Evolutionary conservation across 1,140 invertebrate genomes (phyloP), one percentile per base, ranked within the genome.

Genomic region (Drosophila subobscura): DNA sequence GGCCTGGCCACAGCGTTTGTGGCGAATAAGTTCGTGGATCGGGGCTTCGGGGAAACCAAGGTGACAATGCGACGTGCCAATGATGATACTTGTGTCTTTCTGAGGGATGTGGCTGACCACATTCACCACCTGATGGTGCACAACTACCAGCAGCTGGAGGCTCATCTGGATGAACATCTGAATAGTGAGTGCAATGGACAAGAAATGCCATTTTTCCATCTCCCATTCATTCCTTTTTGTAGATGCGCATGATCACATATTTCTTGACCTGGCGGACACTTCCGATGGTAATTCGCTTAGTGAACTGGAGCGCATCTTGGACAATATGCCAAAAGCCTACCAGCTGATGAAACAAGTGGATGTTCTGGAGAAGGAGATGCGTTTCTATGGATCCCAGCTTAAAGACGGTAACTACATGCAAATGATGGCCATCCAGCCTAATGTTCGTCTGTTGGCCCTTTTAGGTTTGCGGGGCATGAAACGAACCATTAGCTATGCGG

Each of bases 1-100:
- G 96, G 96, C 22, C 94, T 97, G 50, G 95, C 98, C 14, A 97
- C 96, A 90, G 94, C 96, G 7, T 97, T 97, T 91, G 95, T 96
- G 7, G 97, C 96, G n/a, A 97, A 97, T 91, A 94, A 95, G 83
- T 94, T 96, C 66, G 93, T 97, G 92, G 95, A 97, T 79, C 93
- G 94, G 49, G 95, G 96, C 22, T 92, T 94, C 4, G 91, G 93
- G 16, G 93, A 94, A 20, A 91, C 96, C 22, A 93, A 94, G 0
- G 79, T 68, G 3, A 93, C 94, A 33, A 86, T 95, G 44, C 92
- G 93, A 33, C 93, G 92, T 41, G 94, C 93, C 40, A 75, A 95
- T 33, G 91, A 92, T 20, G 96, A 97, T 90, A 93, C 94, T 1
- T 92, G 93, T 64, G 93, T 93, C 10, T 97, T 94, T 90, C 90